Evolutionary conservation across 23 tunicate genomes (phyloP).

Genomic region (Styela clava): DNA sequence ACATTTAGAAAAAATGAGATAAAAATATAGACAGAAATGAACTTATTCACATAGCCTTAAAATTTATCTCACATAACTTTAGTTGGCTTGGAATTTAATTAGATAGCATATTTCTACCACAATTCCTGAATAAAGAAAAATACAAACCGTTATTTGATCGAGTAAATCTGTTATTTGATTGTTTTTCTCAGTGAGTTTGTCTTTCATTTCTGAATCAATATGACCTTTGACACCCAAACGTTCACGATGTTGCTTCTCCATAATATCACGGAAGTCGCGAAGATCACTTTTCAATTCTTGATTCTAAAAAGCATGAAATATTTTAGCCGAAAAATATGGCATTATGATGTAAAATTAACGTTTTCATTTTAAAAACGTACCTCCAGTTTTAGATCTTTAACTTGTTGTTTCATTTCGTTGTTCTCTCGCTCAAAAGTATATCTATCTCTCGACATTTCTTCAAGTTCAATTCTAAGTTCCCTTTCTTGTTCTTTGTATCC

Average conservation of each 20-base stretch:
- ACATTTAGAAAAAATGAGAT: too few relatives aligned
- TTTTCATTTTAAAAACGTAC: constrained; percentile 32
- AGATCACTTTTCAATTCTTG: constrained; percentile 40
- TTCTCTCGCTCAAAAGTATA: constrained; percentile 48
- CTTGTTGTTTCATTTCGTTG: constrained; percentile 19
- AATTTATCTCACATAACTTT: too few relatives aligned
- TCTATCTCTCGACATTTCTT: constrained; percentile 23
- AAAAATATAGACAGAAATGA: too few relatives aligned
- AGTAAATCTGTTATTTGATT: constrained; percentile 78
- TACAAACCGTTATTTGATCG: constrained; percentile 63
- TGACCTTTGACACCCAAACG: constrained; percentile 29
- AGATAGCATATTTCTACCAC: too few relatives aligned
- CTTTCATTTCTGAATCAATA: constrained; percentile 41
- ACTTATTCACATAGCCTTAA: too few relatives aligned
- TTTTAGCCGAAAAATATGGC: background rate
- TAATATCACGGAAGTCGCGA: constrained; percentile 51
- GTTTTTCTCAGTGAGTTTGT: constrained; percentile 68
- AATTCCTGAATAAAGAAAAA: too few relatives aligned
- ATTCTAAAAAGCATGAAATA: constrained; percentile 28
- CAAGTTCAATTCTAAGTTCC: constrained; percentile 40
- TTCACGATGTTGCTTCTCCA: constrained; percentile 55
- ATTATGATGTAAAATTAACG: background rate
- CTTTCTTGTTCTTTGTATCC: constrained; percentile 32
- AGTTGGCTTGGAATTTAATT: too few relatives aligned
- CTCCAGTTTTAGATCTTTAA: constrained; percentile 47